Conservation (phyloP, 2,888 invertebrate genomes). For the Temnothorax rugatulus region DNA sequence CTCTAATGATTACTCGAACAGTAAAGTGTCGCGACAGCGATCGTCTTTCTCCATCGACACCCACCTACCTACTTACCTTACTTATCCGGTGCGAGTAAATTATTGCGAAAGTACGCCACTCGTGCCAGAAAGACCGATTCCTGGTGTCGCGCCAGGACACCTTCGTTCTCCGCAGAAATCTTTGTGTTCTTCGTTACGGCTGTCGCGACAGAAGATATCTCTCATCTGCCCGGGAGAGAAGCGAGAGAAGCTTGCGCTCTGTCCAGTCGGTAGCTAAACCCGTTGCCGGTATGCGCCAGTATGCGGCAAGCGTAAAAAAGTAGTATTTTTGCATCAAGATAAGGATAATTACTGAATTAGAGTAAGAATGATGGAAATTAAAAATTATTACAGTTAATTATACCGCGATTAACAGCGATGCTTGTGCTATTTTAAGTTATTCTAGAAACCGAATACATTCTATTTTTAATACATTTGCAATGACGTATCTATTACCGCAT, state of each 20-base stretch:
- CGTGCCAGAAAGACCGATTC: constrained; percentile 39
- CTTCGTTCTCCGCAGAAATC: constrained; percentile 26
- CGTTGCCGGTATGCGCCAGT: background rate
- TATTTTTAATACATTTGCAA: background rate
- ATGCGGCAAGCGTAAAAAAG: background rate
- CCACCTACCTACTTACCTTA: background rate
- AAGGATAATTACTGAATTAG: background rate
- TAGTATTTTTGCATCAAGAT: background rate
- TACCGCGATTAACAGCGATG: background rate
- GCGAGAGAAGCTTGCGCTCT: background rate
- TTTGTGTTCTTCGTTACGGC: constrained; percentile 45
- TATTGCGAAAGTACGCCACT: constrained; percentile 57
- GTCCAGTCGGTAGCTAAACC: background rate
- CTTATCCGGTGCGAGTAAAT: constrained; percentile 36
- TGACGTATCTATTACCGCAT: background rate
- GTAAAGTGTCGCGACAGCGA: constrained; percentile 15
- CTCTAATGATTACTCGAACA: background rate
- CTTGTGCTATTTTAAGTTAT: background rate
- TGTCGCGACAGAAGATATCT: constrained; percentile 54
- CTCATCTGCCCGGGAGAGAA: background rate
- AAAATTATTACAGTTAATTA: constrained; percentile 4
- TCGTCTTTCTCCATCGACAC: background rate
- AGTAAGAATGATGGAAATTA: background rate
- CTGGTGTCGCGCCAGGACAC: constrained; percentile 65
- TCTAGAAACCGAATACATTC: background rate